Percentiles rank a stretch among this genome's conserved stretches.
Evolutionary conservation across 1,140 invertebrate species (phyloP).

Genomic region (Portunus trituberculatus): DNA sequence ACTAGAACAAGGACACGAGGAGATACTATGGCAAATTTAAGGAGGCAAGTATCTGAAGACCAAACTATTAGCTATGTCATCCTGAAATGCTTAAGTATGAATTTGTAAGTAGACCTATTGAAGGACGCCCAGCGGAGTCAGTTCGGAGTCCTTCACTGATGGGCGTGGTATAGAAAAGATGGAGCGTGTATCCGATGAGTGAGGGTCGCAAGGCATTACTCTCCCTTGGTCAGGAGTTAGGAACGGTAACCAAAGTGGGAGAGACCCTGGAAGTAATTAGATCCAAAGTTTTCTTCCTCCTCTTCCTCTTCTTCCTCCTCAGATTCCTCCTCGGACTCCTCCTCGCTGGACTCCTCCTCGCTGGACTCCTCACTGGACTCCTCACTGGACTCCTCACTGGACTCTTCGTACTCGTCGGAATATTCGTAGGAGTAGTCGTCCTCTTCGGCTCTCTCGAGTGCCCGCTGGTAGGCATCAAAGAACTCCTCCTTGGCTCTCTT

Average conservation of each 20-base stretch:
- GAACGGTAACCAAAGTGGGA: neutral
- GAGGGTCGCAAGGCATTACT: neutral
- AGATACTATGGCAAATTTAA: neutral
- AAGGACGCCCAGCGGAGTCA: neutral
- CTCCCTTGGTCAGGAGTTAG: neutral
- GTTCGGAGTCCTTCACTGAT: neutral
- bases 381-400: conserved; percentile 66
- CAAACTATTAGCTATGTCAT: no score
- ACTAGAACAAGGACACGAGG: neutral
- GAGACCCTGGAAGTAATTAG: neutral
- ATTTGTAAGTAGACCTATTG: neutral
- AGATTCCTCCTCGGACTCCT: neutral
- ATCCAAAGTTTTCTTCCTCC: neutral
- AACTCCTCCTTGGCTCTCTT: conserved; percentile 75
- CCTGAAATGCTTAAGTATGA: no score
- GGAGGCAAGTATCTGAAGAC: neutral
- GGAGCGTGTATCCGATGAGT: neutral
- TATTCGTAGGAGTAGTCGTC: conserved; percentile 72
- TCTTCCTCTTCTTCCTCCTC: conserved; percentile 47
- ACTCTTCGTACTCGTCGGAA: conserved; percentile 50
- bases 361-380: conserved; percentile 50
- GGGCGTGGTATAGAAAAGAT: neutral
- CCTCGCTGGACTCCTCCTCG: conserved; percentile 53
- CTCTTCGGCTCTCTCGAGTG: conserved; percentile 71
- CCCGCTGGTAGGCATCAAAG: conserved; percentile 75